Evolutionary conservation across 2,113 vertebrate genomes (phyloP).

Genomic region (Meles meles): DNA sequence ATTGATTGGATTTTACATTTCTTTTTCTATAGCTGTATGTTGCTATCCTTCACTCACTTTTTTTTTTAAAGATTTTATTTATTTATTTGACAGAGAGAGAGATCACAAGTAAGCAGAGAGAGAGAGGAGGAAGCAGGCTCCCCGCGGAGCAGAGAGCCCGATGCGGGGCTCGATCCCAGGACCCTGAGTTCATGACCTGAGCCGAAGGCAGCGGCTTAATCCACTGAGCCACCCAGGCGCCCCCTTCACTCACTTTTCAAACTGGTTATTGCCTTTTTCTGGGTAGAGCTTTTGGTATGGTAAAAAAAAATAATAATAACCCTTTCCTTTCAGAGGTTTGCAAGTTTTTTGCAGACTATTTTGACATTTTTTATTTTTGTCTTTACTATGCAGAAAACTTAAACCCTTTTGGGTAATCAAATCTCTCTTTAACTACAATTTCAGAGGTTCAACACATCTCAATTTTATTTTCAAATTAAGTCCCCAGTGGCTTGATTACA

Average conservation of each 20-base stretch:
- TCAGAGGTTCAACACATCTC: slow-evolving; percentile 16
- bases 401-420: not conserved
- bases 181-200: too few relatives aligned
- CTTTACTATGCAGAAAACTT: not conserved
- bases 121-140: too few relatives aligned
- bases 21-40: not conserved
- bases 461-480: not conserved
- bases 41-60: not conserved
- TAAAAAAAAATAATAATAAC: not conserved
- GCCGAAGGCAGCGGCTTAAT: too few relatives aligned
- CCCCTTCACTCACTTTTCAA: slow-evolving; percentile 17
- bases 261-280: not conserved
- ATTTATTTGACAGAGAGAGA: too few relatives aligned
- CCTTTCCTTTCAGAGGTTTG: not conserved
- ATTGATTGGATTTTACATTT: slow-evolving; percentile 24
- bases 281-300: not conserved
- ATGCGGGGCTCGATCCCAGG: too few relatives aligned
- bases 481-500: not conserved
- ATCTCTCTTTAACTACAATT: slow-evolving; percentile 14
- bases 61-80: too few relatives aligned
- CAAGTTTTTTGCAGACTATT: not conserved
- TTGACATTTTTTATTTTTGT: not conserved
- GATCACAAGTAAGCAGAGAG: too few relatives aligned
- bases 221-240: too few relatives aligned
- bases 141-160: too few relatives aligned